These are phyloP conservation scores for Dolichopus griseipennis DNA, from an alignment of 2,888 invertebrate species.

Conservation along the genomic window DNA sequence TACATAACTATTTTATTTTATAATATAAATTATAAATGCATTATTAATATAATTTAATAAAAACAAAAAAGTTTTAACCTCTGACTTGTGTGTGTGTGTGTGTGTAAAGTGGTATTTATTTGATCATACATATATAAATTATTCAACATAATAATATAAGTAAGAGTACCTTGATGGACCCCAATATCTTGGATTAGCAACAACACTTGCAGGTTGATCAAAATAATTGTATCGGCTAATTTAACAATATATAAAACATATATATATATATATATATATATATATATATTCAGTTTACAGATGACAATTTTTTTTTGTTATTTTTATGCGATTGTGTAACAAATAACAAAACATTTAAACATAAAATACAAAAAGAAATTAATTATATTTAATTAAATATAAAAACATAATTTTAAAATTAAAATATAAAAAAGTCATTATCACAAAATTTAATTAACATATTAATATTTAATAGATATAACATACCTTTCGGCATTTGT, in stretches of 20 bases:
- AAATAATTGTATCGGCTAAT: neutral
- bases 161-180: neutral
- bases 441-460: too few relatives aligned
- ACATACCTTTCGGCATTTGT: conserved; percentile 48
- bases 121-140: too few relatives aligned
- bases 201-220: neutral
- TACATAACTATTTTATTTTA: too few relatives aligned
- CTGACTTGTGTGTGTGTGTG: too few relatives aligned
- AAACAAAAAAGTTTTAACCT: too few relatives aligned
- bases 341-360: neutral
- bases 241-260: too few relatives aligned
- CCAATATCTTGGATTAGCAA: conserved; percentile 5
- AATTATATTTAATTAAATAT: neutral
- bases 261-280: neutral
- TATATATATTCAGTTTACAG: neutral
- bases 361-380: neutral
- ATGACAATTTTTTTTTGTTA: too few relatives aligned
- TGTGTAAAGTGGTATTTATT: too few relatives aligned
- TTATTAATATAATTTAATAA: too few relatives aligned
- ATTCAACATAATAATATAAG: too few relatives aligned
- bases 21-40: too few relatives aligned
- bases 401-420: neutral
- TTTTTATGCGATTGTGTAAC: neutral
- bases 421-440: too few relatives aligned
- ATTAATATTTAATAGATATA: neutral